phyloP scores from a whole-genome alignment of 35 echinoderm and acorn worm species.

The Amphiura filiformis region DNA sequence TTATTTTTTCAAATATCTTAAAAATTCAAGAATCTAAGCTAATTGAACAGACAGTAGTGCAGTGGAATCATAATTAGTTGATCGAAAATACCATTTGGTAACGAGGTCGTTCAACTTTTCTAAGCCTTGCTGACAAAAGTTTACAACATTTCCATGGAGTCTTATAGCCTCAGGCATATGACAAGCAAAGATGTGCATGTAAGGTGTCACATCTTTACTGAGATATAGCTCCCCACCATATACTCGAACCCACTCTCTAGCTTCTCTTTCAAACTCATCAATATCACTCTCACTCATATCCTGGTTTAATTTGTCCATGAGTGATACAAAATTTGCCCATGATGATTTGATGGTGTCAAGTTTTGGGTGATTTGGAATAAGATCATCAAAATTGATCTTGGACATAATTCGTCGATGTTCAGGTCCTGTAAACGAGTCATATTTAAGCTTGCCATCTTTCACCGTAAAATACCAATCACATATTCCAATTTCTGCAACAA shows the following conservation, averaged over 20 bases:
- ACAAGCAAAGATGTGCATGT: constrained; percentile 20
- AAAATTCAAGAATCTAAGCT: no score
- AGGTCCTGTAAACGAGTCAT: constrained; percentile 35
- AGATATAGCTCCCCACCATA: neutral
- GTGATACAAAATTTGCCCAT: neutral
- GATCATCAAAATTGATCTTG: constrained; percentile 3
- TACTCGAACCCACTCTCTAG: constrained; percentile 23
- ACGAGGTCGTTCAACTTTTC: constrained; percentile 50
- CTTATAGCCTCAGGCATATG: neutral
- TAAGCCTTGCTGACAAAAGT: neutral
- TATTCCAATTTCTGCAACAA: constrained; percentile 10
- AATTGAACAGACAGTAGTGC: no score
- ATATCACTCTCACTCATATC: constrained; percentile 4
- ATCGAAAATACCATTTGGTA: constrained; percentile 44
- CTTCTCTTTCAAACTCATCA: constrained; percentile 6
- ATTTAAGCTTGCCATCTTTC: constrained; percentile 41
- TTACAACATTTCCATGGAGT: neutral
- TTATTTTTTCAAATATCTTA: no score
- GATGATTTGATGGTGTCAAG: neutral
- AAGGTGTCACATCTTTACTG: constrained; percentile 21
- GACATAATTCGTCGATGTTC: constrained; percentile 16
- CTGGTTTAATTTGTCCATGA: neutral
- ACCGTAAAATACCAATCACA: constrained; percentile 19
- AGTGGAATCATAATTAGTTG: constrained; percentile 13
- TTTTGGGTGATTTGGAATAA: constrained; percentile 18